Base-by-base conservation (phyloP, 2,888 invertebrate genomes). In the Drosophila neotestacea region DNA sequence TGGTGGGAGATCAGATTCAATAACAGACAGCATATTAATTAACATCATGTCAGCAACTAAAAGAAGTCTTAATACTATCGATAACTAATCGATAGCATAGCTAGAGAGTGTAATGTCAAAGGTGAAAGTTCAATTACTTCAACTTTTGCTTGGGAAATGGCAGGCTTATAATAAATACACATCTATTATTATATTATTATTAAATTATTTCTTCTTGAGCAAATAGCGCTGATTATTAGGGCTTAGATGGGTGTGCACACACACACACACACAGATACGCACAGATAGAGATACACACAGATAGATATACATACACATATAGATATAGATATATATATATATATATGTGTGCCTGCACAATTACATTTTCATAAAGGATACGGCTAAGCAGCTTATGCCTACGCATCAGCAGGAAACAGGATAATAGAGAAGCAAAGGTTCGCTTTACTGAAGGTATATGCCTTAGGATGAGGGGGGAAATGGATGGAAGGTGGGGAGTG, bases 311-410 rank as follows among this genome's bases (percentile, higher is more conserved):
- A 22, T 3, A 34, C 13, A 27, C 50, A 16, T 7, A 30, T 42
- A 41, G 22, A 36, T 4, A 48, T 5, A 9, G 10, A 13, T 27
- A 34, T 42, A 55, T 27, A 30, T n/a, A 16, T n/a, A n/a, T n/a
- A 16, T 16, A 16, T 16, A 16, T 11, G 55, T 63, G 69, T 63
- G 69, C 65, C 60, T 69, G 81, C 81, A 71, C 81, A 83, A 81
- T 81, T 81, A 81, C 70, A 77, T 79, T 88, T 88, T 83, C 76
- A 85, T 80, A 85, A 85, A 85, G 90, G 89, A 88, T 85, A 85
- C 76, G 76, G 69, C 47, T 85, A 85, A 85, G 85, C 85, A 58
- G 89, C 85, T 85, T 85, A 85, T 58, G 54, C 63, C 67, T 51
- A 74, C 69, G 75, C 70, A 79, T 56, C 72, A 46, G 58, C 64